Evolutionary conservation across 2,888 invertebrate genomes (phyloP).

Genomic region (Cyaniris semiargus): DNA sequence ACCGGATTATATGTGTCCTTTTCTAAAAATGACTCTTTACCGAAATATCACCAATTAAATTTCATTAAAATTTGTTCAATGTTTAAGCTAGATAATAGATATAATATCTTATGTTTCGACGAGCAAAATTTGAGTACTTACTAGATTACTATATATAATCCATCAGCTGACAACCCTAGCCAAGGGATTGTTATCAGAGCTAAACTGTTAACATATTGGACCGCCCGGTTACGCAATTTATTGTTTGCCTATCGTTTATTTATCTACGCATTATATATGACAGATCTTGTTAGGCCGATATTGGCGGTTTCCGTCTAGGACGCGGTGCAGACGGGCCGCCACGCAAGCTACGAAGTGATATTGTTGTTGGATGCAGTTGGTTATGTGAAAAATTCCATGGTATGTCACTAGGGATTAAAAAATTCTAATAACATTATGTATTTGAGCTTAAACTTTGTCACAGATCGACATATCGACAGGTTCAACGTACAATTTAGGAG

Average conservation of each 20-base stretch:
- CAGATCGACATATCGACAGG: no score
- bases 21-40: no score
- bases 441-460: no score
- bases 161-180: conserved; percentile 31
- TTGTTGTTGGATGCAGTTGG: neutral
- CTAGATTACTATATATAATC: neutral
- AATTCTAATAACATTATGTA: no score
- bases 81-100: no score
- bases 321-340: neutral
- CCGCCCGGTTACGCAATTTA: conserved; percentile 65
- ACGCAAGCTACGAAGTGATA: neutral
- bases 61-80: no score
- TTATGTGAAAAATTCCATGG: neutral
- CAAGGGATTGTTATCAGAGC: conserved; percentile 54
- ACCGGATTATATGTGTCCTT: no score
- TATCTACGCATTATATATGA: conserved; percentile 58
- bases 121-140: no score
- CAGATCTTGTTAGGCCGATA: conserved; percentile 68
- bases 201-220: conserved; percentile 67
- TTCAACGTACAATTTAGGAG: no score
- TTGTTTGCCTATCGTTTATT: conserved; percentile 67
- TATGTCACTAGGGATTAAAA: no score
- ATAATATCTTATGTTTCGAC: no score
- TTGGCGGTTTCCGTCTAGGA: conserved; percentile 43
- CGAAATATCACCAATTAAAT: no score